Evolutionary conservation across 2,888 invertebrate genomes (phyloP).

Genomic region (Drosophila algonquin): DNA sequence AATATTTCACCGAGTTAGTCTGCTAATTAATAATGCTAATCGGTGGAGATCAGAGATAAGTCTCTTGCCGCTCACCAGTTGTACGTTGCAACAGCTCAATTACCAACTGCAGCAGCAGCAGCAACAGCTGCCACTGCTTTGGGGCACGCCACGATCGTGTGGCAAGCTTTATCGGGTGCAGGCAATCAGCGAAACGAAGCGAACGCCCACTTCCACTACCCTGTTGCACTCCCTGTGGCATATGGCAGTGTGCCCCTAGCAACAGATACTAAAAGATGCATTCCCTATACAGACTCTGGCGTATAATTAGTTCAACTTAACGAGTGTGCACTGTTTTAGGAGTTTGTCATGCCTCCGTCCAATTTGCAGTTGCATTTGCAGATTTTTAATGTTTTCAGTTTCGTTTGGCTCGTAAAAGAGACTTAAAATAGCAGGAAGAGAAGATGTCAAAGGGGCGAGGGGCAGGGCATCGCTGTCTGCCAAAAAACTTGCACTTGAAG

Average conservation of each 20-base stretch:
- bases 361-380: conserved; percentile 23
- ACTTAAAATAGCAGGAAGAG: conserved; percentile 61
- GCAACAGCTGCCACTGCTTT: conserved; percentile 29
- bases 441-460: conserved; percentile 4
- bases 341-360: conserved; percentile 41
- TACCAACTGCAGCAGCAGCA: conserved; percentile 19
- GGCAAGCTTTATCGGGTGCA: conserved; percentile 56
- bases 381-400: conserved; percentile 44
- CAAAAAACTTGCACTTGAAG: conserved; percentile 72
- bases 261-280: not conserved
- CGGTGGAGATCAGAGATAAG: conserved; percentile 54
- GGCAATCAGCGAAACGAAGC: conserved; percentile 53
- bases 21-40: conserved; percentile 69
- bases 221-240: not conserved
- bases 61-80: conserved; percentile 37
- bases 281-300: conserved; percentile 5
- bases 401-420: conserved; percentile 47
- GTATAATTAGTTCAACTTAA: conserved; percentile 25
- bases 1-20: conserved; percentile 45
- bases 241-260: not conserved
- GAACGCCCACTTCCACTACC: not conserved
- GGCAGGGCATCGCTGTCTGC: conserved; percentile 50
- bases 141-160: conserved; percentile 63
- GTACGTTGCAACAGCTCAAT: conserved; percentile 49
- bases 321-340: conserved; percentile 26